These are phyloP conservation scores for Caenorhabditis becei DNA, from an alignment of 2,888 invertebrate genomes.

Conservation along the genomic window DNA sequence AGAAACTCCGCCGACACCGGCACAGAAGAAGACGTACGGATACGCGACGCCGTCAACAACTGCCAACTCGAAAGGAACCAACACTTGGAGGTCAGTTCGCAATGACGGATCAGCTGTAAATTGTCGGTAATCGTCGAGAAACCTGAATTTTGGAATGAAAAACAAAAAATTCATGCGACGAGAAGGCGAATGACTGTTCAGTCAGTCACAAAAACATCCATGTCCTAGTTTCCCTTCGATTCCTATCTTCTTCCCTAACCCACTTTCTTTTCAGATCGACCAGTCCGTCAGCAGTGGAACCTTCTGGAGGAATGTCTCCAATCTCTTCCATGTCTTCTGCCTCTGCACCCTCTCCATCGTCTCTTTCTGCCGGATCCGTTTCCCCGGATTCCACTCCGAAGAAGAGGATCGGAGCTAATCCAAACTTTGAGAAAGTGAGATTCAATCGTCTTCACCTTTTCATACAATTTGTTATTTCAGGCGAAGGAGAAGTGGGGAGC, in stretches of 20 bases:
- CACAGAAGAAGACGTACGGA: slow-evolving; percentile 59
- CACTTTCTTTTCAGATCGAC: slow-evolving; percentile 45
- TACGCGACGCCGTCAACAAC: slow-evolving; percentile 21
- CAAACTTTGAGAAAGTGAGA: slow-evolving; percentile 56
- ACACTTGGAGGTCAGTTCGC: slow-evolving; percentile 47
- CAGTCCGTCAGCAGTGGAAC: slow-evolving; percentile 59
- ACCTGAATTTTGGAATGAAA: background rate
- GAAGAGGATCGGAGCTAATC: slow-evolving; percentile 40
- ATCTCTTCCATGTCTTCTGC: slow-evolving; percentile 68
- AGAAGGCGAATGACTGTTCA: background rate
- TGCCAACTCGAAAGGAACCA: slow-evolving; percentile 39
- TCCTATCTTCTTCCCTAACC: slow-evolving; percentile 9
- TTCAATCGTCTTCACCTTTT: background rate
- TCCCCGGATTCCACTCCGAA: slow-evolving; percentile 64
- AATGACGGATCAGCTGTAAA: slow-evolving; percentile 18
- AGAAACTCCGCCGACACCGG: slow-evolving; percentile 70
- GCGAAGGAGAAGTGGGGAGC: slow-evolving; percentile 65
- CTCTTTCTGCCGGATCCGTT: slow-evolving; percentile 66
- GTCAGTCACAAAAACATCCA: slow-evolving; percentile 12
- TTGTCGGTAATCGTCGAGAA: background rate
- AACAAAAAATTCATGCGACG: background rate
- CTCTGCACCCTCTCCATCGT: slow-evolving; percentile 70
- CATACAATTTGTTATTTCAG: slow-evolving; percentile 20
- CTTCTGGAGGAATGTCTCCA: slow-evolving; percentile 62
- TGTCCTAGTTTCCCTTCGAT: slow-evolving; percentile 23